Evolutionary conservation across 2,113 vertebrate species (phyloP).

Genomic region (Corythoichthys haematopterus): DNA sequence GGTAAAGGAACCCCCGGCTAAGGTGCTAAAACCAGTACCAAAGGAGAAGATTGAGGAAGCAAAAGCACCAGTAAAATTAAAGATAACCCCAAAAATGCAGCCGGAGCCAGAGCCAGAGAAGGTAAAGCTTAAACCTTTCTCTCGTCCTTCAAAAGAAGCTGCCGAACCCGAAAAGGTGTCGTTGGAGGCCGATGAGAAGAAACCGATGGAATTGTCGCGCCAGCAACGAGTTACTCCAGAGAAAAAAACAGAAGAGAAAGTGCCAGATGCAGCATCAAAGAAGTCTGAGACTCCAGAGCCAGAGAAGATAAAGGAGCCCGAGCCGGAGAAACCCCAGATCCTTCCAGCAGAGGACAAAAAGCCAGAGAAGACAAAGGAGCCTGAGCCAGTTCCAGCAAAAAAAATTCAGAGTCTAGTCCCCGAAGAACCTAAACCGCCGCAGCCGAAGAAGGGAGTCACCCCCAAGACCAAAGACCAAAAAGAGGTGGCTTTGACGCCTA

Average conservation of each 20-base stretch:
- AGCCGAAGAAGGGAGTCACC: slow-evolving; percentile 55
- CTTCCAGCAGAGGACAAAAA: slow-evolving; percentile 71
- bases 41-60: slow-evolving; percentile 45
- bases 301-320: too few relatives aligned
- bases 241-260: slow-evolving; percentile 46
- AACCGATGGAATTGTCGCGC: slow-evolving; percentile 33
- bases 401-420: slow-evolving; percentile 42
- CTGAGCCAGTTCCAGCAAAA: slow-evolving; percentile 30
- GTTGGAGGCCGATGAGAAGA: slow-evolving; percentile 61
- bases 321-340: slow-evolving; percentile 36
- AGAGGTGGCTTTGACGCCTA: slow-evolving; percentile 57
- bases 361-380: slow-evolving; percentile 34
- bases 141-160: slow-evolving; percentile 70
- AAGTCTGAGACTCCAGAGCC: too few relatives aligned
- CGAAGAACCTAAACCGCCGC: slow-evolving; percentile 57
- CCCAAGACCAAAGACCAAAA: slow-evolving; percentile 56
- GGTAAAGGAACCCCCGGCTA: slow-evolving; percentile 39
- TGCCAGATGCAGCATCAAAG: background rate
- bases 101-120: slow-evolving; percentile 57
- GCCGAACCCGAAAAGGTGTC: slow-evolving; percentile 59
- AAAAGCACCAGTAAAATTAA: slow-evolving; percentile 53
- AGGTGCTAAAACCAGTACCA: slow-evolving; percentile 35
- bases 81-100: slow-evolving; percentile 60
- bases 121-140: slow-evolving; percentile 66
- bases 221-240: slow-evolving; percentile 34